Percentiles rank a stretch among this genome's conserved stretches.
These are phyloP conservation scores for Dromius quadrimaculatus DNA, from an alignment of 2,888 invertebrate genomes.

Conservation along the genomic window DNA sequence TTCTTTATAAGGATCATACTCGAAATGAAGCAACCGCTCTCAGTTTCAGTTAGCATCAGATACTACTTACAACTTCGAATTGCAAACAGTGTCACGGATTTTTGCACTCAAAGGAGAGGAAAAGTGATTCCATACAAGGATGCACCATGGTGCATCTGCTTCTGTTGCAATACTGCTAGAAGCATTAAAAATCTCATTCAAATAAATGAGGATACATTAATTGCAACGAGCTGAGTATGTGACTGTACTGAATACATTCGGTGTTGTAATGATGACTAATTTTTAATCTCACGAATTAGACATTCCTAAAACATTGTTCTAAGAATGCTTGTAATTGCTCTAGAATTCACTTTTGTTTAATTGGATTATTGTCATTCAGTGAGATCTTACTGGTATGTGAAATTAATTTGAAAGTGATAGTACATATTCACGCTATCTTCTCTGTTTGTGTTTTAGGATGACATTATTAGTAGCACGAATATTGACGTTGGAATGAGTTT, in stretches of 20 bases:
- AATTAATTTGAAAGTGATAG: too few relatives aligned
- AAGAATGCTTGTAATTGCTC: too few relatives aligned
- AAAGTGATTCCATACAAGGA: conserved; percentile 32
- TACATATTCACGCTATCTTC: too few relatives aligned
- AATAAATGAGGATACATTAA: conserved; percentile 11
- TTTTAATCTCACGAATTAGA: conserved; percentile 9
- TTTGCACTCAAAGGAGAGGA: conserved; percentile 2
- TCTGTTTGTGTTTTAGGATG: too few relatives aligned
- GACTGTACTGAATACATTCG: conserved; percentile 4
- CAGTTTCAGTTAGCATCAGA: conserved; percentile 17
- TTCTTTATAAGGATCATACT: conserved; percentile 9
- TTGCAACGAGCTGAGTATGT: conserved; percentile 1
- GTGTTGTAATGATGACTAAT: background rate
- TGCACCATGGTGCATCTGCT: conserved; percentile 23
- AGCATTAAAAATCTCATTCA: conserved; percentile 4
- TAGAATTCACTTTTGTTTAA: too few relatives aligned
- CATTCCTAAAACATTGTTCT: background rate
- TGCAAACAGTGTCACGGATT: conserved; percentile 17
- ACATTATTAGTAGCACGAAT: too few relatives aligned
- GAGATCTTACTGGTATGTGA: too few relatives aligned
- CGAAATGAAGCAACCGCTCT: conserved; percentile 17
- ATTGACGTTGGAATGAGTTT: too few relatives aligned
- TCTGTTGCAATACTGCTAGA: conserved; percentile 19
- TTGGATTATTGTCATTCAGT: too few relatives aligned
- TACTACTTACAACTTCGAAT: conserved; percentile 19